Evolutionary conservation across 1,140 invertebrate species (phyloP), one percentile per base, ranked within the genome.

Genomic region (Theocolax elegans): DNA sequence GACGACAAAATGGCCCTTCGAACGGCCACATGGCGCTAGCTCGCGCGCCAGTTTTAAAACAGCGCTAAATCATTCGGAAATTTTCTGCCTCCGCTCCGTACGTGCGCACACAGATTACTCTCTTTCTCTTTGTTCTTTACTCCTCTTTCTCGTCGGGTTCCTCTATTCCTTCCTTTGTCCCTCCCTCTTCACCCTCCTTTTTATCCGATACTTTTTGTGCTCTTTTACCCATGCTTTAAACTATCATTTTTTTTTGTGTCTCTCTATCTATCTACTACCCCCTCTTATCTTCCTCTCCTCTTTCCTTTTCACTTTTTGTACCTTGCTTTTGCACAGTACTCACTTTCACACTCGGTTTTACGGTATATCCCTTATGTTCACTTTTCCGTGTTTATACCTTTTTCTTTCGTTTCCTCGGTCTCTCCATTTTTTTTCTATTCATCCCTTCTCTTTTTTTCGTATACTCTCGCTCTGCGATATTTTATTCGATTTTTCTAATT

Each of bases 21-120:
- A 46, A 35, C 44, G 25, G 38, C 46, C 65, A 59, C 42, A 59
- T 48, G 53, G 29, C 65, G 53, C n/a, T n/a, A n/a, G n/a, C n/a
- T n/a, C 53, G 53, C 31, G 46, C 49, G 66, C 56, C 21, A 53
- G 56, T 68, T 60, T 68, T 49, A 60, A 68, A 68, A 68, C 56
- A 68, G 54, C 56, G 53, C 35, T 68, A 68, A 68, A 68, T 60
- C 66, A 68, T 53, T 60, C 56, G 56, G 35, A 68, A 60, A 68
- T 68, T 59, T n/a, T 67, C 35, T 17, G 29, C 42, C 62, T 38
- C 15, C 35, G 48, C 15, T 13, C n/a, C 17, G 1, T 42, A 42
- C 42, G 66, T 48, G 46, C 31, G n/a, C 9, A 23, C 38, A 3
- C 54, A 59, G 42, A 59, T 59, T 66, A 66, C 31, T 51, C 65